phyloP scores from a whole-genome alignment of 2,113 vertebrate species.

The Phalacrocorax carbo region DNA sequence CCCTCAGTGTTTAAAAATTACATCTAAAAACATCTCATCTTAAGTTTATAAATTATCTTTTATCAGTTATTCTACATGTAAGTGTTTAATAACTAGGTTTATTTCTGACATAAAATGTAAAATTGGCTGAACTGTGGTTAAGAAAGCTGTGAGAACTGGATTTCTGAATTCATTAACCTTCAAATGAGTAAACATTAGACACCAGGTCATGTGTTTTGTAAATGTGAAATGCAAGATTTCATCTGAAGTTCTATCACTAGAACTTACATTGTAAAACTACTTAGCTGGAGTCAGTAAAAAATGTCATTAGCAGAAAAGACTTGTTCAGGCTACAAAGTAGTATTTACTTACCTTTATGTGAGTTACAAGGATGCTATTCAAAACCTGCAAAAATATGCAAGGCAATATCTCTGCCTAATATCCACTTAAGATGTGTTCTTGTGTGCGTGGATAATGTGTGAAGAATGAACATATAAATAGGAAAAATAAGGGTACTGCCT shows the following conservation, averaged over 20 bases:
- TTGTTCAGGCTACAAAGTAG: conserved; percentile 18
- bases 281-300: conserved; percentile 1
- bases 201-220: background rate
- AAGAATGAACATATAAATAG: background rate
- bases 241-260: background rate
- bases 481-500: background rate
- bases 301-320: background rate
- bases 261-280: background rate
- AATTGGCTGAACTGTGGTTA: background rate
- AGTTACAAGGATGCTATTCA: conserved; percentile 47
- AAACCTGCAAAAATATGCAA: conserved; percentile 59
- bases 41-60: too few species aligned
- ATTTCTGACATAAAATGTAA: background rate
- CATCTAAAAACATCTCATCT: background rate
- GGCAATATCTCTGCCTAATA: conserved; percentile 10
- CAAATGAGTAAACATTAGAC: background rate
- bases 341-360: conserved; percentile 61
- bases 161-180: background rate
- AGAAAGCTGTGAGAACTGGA: background rate
- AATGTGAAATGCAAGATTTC: background rate
- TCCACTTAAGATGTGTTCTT: background rate
- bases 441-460: conserved; percentile 27
- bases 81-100: background rate
- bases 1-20: background rate
- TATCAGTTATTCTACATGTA: background rate